phyloP scores from a whole-genome alignment of 2,113 vertebrate genomes.

The Triplophysa tibetana region DNA sequence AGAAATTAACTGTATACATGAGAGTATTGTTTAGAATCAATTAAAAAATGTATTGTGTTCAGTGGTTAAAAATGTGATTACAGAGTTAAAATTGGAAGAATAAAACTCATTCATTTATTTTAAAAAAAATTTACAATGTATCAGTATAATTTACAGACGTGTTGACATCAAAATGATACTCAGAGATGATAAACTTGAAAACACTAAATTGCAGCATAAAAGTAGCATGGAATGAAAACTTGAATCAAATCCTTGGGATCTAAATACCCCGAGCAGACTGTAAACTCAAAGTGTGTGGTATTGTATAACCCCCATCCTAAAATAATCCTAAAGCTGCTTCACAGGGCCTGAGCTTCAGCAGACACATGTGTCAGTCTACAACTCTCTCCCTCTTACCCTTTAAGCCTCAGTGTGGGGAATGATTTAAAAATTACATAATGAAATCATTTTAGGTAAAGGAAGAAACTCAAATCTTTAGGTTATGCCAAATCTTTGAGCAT shows the following conservation, averaged over 20 bases:
- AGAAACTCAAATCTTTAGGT: no score
- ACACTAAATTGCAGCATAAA: background rate
- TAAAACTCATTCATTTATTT: no score
- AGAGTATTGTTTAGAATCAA: no score
- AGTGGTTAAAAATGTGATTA: no score
- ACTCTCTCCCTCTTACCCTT: background rate
- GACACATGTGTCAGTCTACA: slow-evolving; percentile 66
- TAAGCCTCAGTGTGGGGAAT: background rate
- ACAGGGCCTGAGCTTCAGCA: slow-evolving; percentile 37
- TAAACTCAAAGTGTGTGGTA: slow-evolving; percentile 21
- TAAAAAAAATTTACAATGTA: no score
- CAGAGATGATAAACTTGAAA: background rate
- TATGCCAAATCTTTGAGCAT: background rate
- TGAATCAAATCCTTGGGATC: background rate
- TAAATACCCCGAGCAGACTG: background rate
- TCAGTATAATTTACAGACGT: no score
- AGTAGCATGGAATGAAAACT: background rate
- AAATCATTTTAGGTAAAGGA: no score
- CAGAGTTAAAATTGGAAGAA: no score
- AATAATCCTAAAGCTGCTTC: slow-evolving; percentile 51
- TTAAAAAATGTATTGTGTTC: no score
- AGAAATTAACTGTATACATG: no score
- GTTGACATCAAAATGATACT: no score
- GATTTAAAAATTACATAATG: background rate
- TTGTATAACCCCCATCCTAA: slow-evolving; percentile 52